A percentile compares a stretch with the other conserved stretches of the same genome.
These are phyloP conservation scores for Protomyctophum bolini DNA, from an alignment of 2,113 vertebrate genomes.

Conservation along the genomic window DNA sequence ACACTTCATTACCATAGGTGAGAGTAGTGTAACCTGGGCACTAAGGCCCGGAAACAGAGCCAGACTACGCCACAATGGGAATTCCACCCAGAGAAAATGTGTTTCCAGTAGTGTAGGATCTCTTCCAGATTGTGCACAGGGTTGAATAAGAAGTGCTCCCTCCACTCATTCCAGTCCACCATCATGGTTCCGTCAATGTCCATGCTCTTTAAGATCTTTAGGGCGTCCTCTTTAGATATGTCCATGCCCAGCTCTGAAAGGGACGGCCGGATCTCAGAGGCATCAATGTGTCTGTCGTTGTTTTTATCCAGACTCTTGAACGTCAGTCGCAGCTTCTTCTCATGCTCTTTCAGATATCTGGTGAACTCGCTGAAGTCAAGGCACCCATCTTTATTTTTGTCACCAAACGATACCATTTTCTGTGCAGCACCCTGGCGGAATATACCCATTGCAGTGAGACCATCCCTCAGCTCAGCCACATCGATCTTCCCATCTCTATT, in stretches of 20 bases:
- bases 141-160: conserved; percentile 91
- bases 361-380: conserved; percentile 95
- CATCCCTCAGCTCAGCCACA: conserved; percentile 86
- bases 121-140: conserved; percentile 89
- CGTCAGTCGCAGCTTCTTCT: conserved; percentile 93
- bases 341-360: conserved; percentile 92
- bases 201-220: conserved; percentile 89
- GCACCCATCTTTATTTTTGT: conserved; percentile 87
- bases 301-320: conserved; percentile 97
- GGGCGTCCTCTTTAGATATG: conserved; percentile 84
- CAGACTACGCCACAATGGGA: no score
- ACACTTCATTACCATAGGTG: no score
- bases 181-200: conserved; percentile 92
- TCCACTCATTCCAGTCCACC: conserved; percentile 96
- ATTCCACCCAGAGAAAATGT: no score
- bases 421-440: conserved; percentile 89
- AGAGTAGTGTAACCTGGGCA: no score
- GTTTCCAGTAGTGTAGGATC: conserved; percentile 93
- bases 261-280: conserved; percentile 89
- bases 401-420: conserved; percentile 92
- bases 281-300: conserved; percentile 91
- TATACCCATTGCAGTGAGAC: conserved; percentile 87
- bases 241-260: conserved; percentile 85
- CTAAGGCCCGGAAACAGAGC: no score
- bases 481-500: conserved; percentile 93